Evolutionary conservation across 2,797 vertebrate genomes (phyloP).

Genomic region (Acanthurus tractus): DNA sequence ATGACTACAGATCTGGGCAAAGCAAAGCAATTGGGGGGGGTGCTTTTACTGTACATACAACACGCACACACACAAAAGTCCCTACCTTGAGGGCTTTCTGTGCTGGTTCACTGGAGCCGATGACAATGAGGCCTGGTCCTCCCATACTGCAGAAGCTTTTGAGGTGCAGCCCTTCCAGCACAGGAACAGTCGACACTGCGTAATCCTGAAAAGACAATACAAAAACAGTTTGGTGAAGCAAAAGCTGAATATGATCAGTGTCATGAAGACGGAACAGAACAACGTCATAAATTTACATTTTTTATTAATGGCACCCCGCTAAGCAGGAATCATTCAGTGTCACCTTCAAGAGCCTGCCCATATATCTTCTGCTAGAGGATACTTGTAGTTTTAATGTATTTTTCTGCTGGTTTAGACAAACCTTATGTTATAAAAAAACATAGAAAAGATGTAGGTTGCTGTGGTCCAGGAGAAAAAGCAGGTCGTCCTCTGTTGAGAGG

Average conservation of each 20-base stretch:
- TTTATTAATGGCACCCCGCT: not conserved
- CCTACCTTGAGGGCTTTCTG: slow-evolving; percentile 97
- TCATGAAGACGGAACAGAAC: not conserved
- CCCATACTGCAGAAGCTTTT: slow-evolving; percentile 99
- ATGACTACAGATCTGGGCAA: slow-evolving; percentile 36
- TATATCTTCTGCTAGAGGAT: not conserved
- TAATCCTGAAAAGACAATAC: slow-evolving; percentile 89
- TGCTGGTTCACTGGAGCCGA: slow-evolving; percentile 94
- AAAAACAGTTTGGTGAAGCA: slow-evolving; percentile 22
- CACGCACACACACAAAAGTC: slow-evolving; percentile 16
- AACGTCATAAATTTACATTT: not conserved
- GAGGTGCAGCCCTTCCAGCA: slow-evolving; percentile 90
- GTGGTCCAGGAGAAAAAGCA: too few species aligned
- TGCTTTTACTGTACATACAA: slow-evolving; percentile 12
- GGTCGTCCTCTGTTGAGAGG: too few species aligned
- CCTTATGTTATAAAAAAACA: too few species aligned
- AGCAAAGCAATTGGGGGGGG: slow-evolving; percentile 30
- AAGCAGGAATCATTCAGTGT: not conserved
- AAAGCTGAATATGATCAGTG: not conserved
- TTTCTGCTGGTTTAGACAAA: too few species aligned
- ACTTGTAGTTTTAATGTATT: too few species aligned
- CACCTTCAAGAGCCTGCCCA: not conserved
- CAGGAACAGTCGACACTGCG: slow-evolving; percentile 95
- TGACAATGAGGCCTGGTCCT: slow-evolving; percentile 94
- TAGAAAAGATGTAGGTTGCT: too few species aligned